Base-by-base conservation (phyloP, 1,140 invertebrate genomes). In the Orius insidiosus region DNA sequence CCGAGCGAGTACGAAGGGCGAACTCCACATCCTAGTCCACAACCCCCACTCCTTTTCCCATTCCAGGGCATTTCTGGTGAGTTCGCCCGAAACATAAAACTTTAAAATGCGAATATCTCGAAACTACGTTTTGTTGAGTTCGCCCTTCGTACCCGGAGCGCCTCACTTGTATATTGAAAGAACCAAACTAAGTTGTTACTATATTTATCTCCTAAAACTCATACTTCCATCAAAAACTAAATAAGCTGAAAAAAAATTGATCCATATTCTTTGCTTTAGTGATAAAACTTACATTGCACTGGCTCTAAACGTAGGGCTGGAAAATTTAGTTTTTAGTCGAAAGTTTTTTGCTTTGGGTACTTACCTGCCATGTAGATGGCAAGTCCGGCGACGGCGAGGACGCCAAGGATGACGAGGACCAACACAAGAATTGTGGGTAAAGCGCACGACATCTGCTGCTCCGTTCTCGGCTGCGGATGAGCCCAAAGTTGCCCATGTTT, bases 281-380 rank as follows among this genome's bases (percentile, higher is more conserved):
- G 15, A 35, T 39, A 18, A 1, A 51, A 59, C 62, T 63, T 52
- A 68, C 66, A 58, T 57, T 64, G 64, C 55, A 61, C 66, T 5
- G 62, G 58, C 48, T 69, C 65, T 3, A 61, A 60, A 11, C 65
- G 58, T 3, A 67, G 51, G 33, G 62, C 66, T 68, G 61, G 46
- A 65, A 65, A 56, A 51, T 49, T 48, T 47, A n/a, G 45, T 13
- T 5, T 36, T 43, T 43, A 16, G 41, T 43, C n/a, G 11, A 5
- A 10, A 18, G 24, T 24, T 24, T 13, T 15, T 5, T 11, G n/a
- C 11, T 11, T 4, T 35, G 9, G 24, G 11, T 43, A 68, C 52
- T 68, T 67, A 74, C 72, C 69, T 54, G 79, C 80, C 70, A 84
- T 77, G 63, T 82, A 85, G 43, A 83, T 67, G 24, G 78, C 80